phyloP scores from a whole-genome alignment of 2,888 invertebrate genomes.

The Tuta absoluta region DNA sequence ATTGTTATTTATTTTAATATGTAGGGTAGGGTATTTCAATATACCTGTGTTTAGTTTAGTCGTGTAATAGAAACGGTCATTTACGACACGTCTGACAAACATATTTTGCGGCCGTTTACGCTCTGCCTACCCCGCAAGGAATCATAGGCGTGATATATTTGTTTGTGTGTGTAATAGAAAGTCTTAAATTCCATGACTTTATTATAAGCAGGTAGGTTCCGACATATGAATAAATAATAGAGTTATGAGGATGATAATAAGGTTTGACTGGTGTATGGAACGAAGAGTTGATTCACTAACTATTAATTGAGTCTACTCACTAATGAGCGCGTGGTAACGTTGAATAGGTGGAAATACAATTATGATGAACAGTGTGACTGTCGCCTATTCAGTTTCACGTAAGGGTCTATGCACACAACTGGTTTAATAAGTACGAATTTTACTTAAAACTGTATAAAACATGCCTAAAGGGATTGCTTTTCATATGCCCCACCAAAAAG shows the following conservation, averaged over 20 bases:
- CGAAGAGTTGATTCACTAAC: conserved; percentile 1
- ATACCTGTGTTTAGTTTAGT: too few relatives aligned
- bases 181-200: too few relatives aligned
- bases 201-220: too few relatives aligned
- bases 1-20: too few relatives aligned
- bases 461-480: neutral
- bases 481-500: too few relatives aligned
- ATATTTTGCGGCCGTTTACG: too few relatives aligned
- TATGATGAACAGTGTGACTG: conserved; percentile 42
- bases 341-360: conserved; percentile 24
- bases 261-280: neutral
- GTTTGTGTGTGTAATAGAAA: too few relatives aligned
- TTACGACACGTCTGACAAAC: too few relatives aligned
- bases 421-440: neutral
- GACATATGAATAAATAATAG: neutral
- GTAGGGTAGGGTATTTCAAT: too few relatives aligned
- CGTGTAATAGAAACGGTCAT: too few relatives aligned
- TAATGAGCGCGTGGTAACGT: conserved; percentile 16
- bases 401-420: neutral
- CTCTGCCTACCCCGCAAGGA: too few relatives aligned
- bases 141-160: too few relatives aligned
- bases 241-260: neutral
- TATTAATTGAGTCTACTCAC: conserved; percentile 16
- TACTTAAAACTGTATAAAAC: neutral
- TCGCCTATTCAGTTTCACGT: conserved; percentile 31